Percentiles rank a stretch among this genome's conserved stretches.
Conservation (phyloP, 1,140 invertebrate genomes). For the Melipona quadrifasciata region DNA sequence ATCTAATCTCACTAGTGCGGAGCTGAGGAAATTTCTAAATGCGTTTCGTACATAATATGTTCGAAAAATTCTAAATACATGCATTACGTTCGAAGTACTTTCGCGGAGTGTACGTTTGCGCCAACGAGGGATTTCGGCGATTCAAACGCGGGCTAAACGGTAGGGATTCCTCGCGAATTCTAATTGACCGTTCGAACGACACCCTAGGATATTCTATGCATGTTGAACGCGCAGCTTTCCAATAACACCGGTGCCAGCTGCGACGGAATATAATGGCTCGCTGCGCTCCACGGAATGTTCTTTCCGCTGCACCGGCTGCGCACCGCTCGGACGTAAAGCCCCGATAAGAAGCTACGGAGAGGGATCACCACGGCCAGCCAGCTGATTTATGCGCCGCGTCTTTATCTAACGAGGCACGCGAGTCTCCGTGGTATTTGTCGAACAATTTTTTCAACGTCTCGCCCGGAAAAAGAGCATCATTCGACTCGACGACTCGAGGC, state of each 20-base stretch:
- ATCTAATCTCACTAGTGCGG: background rate
- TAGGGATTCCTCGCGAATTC: constrained; percentile 37
- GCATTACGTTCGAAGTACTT: background rate
- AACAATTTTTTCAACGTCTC: background rate
- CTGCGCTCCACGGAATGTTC: constrained; percentile 18
- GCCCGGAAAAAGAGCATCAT: background rate
- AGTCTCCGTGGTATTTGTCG: background rate
- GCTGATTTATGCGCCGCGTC: constrained; percentile 1
- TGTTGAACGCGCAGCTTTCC: constrained; percentile 44
- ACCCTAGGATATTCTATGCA: constrained; percentile 48
- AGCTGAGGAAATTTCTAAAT: background rate
- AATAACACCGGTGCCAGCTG: constrained; percentile 40
- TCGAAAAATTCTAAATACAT: background rate
- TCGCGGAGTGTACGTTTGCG: background rate
- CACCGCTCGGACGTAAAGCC: background rate
- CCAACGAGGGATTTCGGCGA: background rate
- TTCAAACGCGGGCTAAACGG: constrained; percentile 11
- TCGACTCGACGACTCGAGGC: background rate
- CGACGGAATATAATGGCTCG: constrained; percentile 25
- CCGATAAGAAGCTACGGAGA: constrained; percentile 28
- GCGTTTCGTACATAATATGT: background rate
- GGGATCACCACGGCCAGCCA: background rate
- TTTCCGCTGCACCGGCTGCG: background rate
- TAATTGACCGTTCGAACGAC: constrained; percentile 51
- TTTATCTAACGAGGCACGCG: constrained; percentile 16